Conservation (phyloP, 2,797 vertebrate species). For the Mormyrus hasselquistii region DNA sequence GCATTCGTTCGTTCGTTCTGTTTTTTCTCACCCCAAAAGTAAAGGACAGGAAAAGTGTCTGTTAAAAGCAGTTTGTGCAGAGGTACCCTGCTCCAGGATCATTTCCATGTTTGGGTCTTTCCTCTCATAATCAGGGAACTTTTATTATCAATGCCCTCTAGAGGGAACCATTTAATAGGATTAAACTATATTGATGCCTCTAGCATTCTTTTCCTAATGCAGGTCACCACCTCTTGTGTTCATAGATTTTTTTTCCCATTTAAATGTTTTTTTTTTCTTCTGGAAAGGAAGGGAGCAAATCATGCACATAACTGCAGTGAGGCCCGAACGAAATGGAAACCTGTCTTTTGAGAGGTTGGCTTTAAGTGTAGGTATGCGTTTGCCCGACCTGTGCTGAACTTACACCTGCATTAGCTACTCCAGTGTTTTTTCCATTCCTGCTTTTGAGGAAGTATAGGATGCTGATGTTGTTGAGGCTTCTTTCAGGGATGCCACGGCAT, state of each 20-base stretch:
- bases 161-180: slow-evolving; percentile 20
- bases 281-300: not conserved
- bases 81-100: not conserved
- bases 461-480: not conserved
- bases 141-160: slow-evolving; percentile 24
- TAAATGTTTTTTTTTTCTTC: slow-evolving; percentile 4
- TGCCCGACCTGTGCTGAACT: not conserved
- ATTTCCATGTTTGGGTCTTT: slow-evolving; percentile 14
- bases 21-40: not conserved
- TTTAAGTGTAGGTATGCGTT: not conserved
- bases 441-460: not conserved
- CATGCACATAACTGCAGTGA: not conserved
- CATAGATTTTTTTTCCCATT: slow-evolving; percentile 7
- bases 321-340: not conserved
- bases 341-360: not conserved
- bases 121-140: slow-evolving; percentile 19
- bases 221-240: slow-evolving; percentile 20
- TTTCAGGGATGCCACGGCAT: not conserved
- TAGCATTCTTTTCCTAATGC: slow-evolving; percentile 3
- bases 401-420: not conserved
- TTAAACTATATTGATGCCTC: slow-evolving; percentile 24
- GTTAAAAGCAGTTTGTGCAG: not conserved
- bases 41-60: slow-evolving; percentile 12
- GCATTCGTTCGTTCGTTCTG: not conserved
- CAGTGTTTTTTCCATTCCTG: not conserved